Evolutionary conservation across 2,113 vertebrate species (phyloP).

Genomic region (Xiphophorus couchianus): DNA sequence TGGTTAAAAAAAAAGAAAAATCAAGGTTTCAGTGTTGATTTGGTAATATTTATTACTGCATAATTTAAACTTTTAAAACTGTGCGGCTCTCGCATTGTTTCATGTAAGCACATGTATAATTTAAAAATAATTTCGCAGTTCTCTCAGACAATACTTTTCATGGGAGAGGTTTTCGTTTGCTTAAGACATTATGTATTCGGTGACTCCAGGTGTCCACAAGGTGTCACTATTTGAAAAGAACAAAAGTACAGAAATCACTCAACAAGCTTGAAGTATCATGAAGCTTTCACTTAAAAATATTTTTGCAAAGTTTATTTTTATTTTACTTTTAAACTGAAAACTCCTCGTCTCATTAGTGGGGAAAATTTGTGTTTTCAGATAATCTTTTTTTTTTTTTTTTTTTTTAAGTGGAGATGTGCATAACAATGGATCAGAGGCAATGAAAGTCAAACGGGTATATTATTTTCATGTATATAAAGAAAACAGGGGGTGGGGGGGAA

Average conservation of each 20-base stretch:
- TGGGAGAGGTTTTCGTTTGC: neutral
- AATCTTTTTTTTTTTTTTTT: neutral
- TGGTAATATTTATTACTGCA: no score
- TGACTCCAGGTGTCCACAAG: constrained; percentile 67
- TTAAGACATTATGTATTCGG: neutral
- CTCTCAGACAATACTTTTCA: neutral
- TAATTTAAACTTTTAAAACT: no score
- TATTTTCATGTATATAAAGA: constrained; percentile 58
- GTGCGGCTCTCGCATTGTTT: neutral
- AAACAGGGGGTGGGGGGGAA: constrained; percentile 46
- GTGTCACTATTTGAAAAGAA: constrained; percentile 73
- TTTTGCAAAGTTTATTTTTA: neutral
- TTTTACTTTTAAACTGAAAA: neutral
- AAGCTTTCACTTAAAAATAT: constrained; percentile 5
- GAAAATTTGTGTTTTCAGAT: neutral
- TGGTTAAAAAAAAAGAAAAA: no score
- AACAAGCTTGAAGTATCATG: constrained; percentile 2
- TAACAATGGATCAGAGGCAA: constrained; percentile 54
- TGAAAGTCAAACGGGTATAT: constrained; percentile 44
- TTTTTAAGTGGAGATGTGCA: constrained; percentile 11
- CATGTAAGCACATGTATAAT: neutral
- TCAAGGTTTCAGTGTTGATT: no score
- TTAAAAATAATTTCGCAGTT: no score
- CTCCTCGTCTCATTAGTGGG: neutral
- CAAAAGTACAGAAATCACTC: constrained; percentile 28